Evolutionary conservation across 2,888 invertebrate genomes (phyloP), one percentile per base, ranked within the genome.

Genomic region (Amblyteles armatorius): DNA sequence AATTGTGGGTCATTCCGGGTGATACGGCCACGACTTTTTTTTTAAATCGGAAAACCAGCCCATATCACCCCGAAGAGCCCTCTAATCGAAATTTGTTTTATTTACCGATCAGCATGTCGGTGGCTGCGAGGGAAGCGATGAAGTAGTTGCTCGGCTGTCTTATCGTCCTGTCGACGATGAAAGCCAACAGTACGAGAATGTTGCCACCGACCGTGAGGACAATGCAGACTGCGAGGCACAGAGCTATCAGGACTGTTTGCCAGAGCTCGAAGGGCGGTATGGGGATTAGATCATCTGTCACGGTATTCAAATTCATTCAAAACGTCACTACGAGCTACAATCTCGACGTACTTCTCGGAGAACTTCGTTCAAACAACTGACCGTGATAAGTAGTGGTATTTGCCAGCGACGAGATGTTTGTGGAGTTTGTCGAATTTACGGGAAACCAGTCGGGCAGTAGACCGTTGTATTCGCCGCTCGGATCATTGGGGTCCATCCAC

Each of bases 91-190:
- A 9, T 33, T 48, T 5, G 48, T 22, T 48, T 19, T 26, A 36
- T 40, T 95, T 94, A 97, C 98, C 99, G 94, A 99, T 99, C 85
- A 99, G 95, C 95, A 99, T 96, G 94, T 99, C 99, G 9, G 99
- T 99, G 80, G 99, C 98, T 68, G 99, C 99, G 86, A 99, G 95
- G 0, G 99, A 99, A 9, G 99, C 99, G 88, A 99, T 99, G 95
- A 99, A 99, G 95, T 99, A 99, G 95, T 99, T 99, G 94, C 99
- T 99, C 40, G 99, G 99, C 93, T 99, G 99, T 79, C 99, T 95
- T 91, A 98, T 98, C 88, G 97, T 97, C 83, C 99, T 95, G 94
- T 99, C 99, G 63, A 99, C 98, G 86, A 99, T 97, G 94, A 99
- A 99, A 67, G 99, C 98, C 89, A 99, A 94, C 78, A 99, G 95